Base-by-base conservation (phyloP, 2,113 vertebrate species). In the Cyprinus carpio region DNA sequence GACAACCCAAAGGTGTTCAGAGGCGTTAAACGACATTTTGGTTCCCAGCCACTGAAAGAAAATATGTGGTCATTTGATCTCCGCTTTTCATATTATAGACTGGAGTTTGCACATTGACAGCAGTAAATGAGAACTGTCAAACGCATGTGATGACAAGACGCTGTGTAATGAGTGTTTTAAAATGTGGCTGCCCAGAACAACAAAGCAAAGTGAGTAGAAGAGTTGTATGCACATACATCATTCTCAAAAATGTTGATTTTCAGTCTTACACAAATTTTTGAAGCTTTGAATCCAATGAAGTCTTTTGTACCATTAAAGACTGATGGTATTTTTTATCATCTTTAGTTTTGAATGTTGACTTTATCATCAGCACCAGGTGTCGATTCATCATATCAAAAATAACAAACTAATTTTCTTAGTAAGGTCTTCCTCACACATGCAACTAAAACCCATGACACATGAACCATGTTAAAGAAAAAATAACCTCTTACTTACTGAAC, bases 1-100 rank as follows among this genome's bases (percentile, higher is more conserved):
- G 65, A 77, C 76, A 77, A 77, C 75, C 34, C 43, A 49, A 84
- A 65, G 83, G 83, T 37, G 78, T 67, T 74, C 75, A 54, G 20
- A 65, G 75, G 51, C n/a, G 29, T 34, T 56, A 67, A n/a, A n/a
- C n/a, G 60, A 58, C 51, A 74, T 82, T 20, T 20, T 75, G 69
- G n/a, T n/a, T 60, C 23, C 8, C 4, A 4, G 67, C 23, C 34
- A 72, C 9, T 37, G 25, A 37, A 74, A 18, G n/a, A 40, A 83
- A 56, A 72, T 43, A 43, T 72, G 34, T 40, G 69, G 34, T 72
- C 20, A 72, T 72, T 56, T 34, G 75, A 56, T 77, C 29, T 56
- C 12, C 75, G 49, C 15, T 20, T 34, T n/a, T n/a, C 4, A 31
- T 54, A 23, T 76, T 40, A 29, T 77, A 77, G 49, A 31, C 49